These are phyloP conservation scores for Rhinolophus sinicus DNA, from an alignment of 2,113 vertebrate genomes.

Conservation along the genomic window DNA sequence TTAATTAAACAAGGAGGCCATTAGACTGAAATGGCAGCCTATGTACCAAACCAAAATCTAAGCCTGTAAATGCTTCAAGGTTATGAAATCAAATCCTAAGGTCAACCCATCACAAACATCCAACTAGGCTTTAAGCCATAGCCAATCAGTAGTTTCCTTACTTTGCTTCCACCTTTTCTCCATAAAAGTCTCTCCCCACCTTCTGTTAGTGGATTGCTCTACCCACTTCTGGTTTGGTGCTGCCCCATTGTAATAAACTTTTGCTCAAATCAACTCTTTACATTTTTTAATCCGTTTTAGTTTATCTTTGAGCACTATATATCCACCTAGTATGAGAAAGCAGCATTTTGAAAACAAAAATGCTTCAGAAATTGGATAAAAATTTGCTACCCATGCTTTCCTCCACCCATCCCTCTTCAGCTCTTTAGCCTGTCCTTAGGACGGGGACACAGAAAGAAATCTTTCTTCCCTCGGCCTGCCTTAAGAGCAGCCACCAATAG, in stretches of 20 bases:
- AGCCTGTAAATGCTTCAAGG: background rate
- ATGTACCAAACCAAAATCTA: background rate
- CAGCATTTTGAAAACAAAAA: background rate
- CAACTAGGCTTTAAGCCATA: background rate
- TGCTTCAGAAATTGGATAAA: background rate
- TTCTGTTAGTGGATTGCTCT: background rate
- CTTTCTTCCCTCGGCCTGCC: background rate
- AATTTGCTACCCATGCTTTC: background rate
- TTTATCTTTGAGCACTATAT: background rate
- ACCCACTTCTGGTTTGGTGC: background rate
- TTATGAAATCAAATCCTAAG: background rate
- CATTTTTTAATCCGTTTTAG: background rate
- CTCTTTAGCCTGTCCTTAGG: accelerated
- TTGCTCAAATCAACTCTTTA: background rate
- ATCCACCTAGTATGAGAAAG: background rate
- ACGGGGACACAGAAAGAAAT: accelerated
- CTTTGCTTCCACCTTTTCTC: background rate
- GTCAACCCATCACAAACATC: background rate
- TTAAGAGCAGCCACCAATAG: accelerated
- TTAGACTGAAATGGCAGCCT: background rate
- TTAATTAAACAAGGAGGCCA: background rate
- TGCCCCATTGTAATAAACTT: background rate
- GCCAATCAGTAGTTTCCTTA: background rate
- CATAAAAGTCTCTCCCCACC: background rate
- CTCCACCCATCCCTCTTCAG: background rate